Evolutionary conservation across 1,140 invertebrate genomes (phyloP).

Genomic region (Temnothorax longispinosus): DNA sequence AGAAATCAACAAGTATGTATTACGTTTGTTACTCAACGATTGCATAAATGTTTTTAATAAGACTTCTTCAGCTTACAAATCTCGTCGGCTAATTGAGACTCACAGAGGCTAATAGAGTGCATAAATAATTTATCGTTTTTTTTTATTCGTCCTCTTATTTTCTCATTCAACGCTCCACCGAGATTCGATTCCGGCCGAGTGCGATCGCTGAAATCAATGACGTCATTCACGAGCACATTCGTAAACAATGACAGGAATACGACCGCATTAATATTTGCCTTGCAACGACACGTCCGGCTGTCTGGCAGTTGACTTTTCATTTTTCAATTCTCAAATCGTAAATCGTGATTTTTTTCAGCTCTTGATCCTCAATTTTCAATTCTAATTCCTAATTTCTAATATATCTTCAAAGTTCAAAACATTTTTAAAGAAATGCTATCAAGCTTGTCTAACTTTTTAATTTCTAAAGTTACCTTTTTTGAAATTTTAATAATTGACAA

Average conservation of each 20-base stretch:
- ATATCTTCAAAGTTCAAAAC: not conserved
- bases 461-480: not conserved
- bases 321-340: not conserved
- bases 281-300: not conserved
- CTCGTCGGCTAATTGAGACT: not conserved
- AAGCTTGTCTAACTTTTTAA: not conserved
- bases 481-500: not conserved
- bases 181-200: not conserved
- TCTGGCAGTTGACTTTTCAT: not conserved
- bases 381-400: not conserved
- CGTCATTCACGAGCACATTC: not conserved
- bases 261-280: slow-evolving; percentile 28
- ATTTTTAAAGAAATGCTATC: not conserved
- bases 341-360: not conserved
- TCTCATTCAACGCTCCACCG: not conserved
- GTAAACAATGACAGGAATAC: slow-evolving; percentile 43
- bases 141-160: not conserved
- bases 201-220: not conserved
- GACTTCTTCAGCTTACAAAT: not conserved
- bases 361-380: not conserved
- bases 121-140: slow-evolving; percentile 23
- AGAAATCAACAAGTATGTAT: not conserved
- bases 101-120: not conserved
- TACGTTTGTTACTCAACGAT: not conserved
- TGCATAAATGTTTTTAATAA: not conserved